Evolutionary conservation across 92 coral and sea anemone species (phyloP), one percentile per base, ranked within the genome.

Genomic region (Parazoanthus darwini): DNA sequence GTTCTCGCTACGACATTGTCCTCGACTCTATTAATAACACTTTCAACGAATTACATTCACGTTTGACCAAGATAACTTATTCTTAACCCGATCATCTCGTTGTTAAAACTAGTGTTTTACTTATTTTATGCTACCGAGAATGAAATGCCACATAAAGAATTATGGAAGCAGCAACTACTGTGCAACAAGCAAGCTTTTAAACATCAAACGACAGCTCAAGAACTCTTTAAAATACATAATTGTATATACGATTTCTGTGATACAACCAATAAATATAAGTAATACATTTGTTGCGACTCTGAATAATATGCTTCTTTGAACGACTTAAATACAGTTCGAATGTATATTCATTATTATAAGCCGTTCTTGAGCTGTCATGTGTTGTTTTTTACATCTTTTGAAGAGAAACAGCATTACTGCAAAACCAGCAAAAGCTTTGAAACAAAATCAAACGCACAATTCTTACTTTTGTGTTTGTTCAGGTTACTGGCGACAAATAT

Each of bases 401-500:
- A 36, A 37, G 72, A 81, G 74, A 59, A 63, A 63, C 72, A 81
- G 72, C 85, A 39, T 15, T 22, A 22, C 15, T 38, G 37, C 50
- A 39, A 10, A 29, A 76, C 48, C 11, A 37, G 79, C 43, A 38
- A 76, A 76, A 76, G 14, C 79, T 39, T 63, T 59, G 35, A 8
- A 44, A 25, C 74, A 16, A 84, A 84, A 84, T 84, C 66, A 84
- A 84, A 83, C 14, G 58, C 25, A 67, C 66, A 43, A 46, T 83
- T 83, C n/a, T 43, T 83, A 22, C 23, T 35, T 2, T 3, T 46
- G 87, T 84, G 87, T 72, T 48, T 18, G 87, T 84, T 84, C 87
- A 84, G 87, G 87, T 77, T 84, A 84, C 87, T 84, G 87, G 87
- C 87, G 87, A 84, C 78, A 84, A 48, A 44, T 84, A 84, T 72